Evolutionary conservation across 2,888 invertebrate genomes (phyloP), one percentile per base, ranked within the genome.

Genomic region (Mesorhabditis sp.): DNA sequence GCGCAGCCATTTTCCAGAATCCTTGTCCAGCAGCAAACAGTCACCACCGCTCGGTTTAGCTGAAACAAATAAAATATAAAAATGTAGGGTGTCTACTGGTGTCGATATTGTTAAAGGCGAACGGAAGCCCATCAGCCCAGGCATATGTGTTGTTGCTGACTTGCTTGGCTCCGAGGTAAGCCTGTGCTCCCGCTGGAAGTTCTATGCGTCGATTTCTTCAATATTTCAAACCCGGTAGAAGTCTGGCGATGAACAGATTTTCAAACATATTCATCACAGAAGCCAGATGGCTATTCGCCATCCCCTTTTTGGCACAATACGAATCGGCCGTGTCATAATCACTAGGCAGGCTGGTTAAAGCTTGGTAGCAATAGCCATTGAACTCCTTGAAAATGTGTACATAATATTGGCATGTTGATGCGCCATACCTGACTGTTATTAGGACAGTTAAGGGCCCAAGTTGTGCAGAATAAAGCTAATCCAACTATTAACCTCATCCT

Each of bases 221-320:
- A 50, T 50, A 10, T n/a, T 13, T 13, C 7, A 50, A 13, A 50
- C 58, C 58, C n/a, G 58, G 58, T 50, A 50, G n/a, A 50, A 50
- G 58, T 10, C 58, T 50, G 58, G 58, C 58, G 10, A 50, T 50
- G 58, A 50, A 50, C 7, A 50, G 58, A 50, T 50, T 50, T n/a
- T 50, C 58, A 50, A 50, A 50, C n/a, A 13, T 10, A 50, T 50
- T 50, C 58, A 50, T 50, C 10, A 50, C 58, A 10, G 58, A 50
- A 13, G 58, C 58, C 58, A 50, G n/a, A 50, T 50, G 58, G n/a
- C 58, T 50, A n/a, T 50, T 50, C 58, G 58, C 58, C n/a, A 50
- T 13, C n/a, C 58, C 58, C n/a, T n/a, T 50, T 50, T n/a, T n/a
- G n/a, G 58, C 58, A 50, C 58, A 50, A 50, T 50, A 50, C n/a